Evolutionary conservation across 1,140 invertebrate species (phyloP).

Genomic region (Plodia interpunctella): DNA sequence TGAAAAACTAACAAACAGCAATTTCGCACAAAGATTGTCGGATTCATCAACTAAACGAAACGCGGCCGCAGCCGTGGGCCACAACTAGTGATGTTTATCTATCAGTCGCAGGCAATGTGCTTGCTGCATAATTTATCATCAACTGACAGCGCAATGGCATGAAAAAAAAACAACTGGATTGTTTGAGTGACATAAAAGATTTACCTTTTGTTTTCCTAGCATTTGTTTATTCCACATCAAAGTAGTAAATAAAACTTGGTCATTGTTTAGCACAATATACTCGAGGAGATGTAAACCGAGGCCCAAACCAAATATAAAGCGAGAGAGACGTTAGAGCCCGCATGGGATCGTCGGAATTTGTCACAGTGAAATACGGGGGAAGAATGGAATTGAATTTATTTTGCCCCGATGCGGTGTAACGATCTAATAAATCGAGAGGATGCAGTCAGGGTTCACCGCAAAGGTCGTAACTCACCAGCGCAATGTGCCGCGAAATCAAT

Average conservation of each 20-base stretch:
- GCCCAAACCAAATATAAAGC: conserved; percentile 18
- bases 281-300: not conserved
- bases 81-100: too few species aligned
- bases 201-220: not conserved
- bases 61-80: too few species aligned
- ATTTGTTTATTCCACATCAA: not conserved
- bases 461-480: conserved; percentile 55
- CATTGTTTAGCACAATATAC: not conserved
- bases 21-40: too few species aligned
- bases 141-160: too few species aligned
- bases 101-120: too few species aligned
- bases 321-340: conserved; percentile 34
- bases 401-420: conserved; percentile 56
- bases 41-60: too few species aligned
- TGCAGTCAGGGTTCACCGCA: conserved; percentile 63
- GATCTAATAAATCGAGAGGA: conserved; percentile 69
- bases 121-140: too few species aligned
- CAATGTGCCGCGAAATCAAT: conserved; percentile 75
- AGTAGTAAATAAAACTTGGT: not conserved
- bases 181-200: not conserved
- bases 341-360: conserved; percentile 44
- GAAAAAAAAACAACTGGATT: too few species aligned
- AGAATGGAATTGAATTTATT: conserved; percentile 63
- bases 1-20: too few species aligned
- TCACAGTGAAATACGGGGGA: conserved; percentile 49